Evolutionary conservation across 2,888 invertebrate genomes (phyloP).

Genomic region (Mythimna vitellina): DNA sequence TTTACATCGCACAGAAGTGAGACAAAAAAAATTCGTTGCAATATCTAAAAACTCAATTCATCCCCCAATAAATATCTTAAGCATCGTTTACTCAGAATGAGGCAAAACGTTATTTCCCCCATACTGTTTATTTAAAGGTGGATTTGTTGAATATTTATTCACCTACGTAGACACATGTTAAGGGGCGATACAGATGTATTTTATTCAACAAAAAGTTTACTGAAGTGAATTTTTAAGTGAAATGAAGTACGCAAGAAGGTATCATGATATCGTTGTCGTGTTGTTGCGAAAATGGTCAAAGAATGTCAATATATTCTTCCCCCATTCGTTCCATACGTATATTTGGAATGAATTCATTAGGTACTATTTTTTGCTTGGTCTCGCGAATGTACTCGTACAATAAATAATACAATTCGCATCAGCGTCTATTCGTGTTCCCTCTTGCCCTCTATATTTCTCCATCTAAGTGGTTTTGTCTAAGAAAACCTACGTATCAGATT

Average conservation of each 20-base stretch:
- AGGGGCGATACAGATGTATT: conserved; percentile 67
- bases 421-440: conserved; percentile 67
- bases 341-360: conserved; percentile 54
- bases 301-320: conserved; percentile 51
- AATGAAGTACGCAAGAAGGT: conserved; percentile 36
- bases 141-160: conserved; percentile 89
- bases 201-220: conserved; percentile 60
- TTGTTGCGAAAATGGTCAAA: conserved; percentile 48
- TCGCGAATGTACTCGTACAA: conserved; percentile 54
- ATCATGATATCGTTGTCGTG: conserved; percentile 23
- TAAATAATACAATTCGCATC: conserved; percentile 73
- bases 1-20: conserved; percentile 69
- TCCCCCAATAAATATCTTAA: conserved; percentile 89
- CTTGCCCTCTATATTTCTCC: conserved; percentile 76
- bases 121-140: conserved; percentile 90
- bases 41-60: conserved; percentile 87
- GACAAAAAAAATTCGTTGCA: conserved; percentile 76
- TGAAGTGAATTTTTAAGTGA: conserved; percentile 53
- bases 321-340: conserved; percentile 49
- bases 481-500: conserved; percentile 89
- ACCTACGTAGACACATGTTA: conserved; percentile 77
- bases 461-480: conserved; percentile 86
- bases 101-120: conserved; percentile 87
- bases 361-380: conserved; percentile 53
- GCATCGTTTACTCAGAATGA: conserved; percentile 89